A percentile compares a stretch with the other conserved stretches of the same genome.
These are phyloP conservation scores for Napeogenes inachia DNA, from an alignment of 2,888 invertebrate species.

Conservation along the genomic window DNA sequence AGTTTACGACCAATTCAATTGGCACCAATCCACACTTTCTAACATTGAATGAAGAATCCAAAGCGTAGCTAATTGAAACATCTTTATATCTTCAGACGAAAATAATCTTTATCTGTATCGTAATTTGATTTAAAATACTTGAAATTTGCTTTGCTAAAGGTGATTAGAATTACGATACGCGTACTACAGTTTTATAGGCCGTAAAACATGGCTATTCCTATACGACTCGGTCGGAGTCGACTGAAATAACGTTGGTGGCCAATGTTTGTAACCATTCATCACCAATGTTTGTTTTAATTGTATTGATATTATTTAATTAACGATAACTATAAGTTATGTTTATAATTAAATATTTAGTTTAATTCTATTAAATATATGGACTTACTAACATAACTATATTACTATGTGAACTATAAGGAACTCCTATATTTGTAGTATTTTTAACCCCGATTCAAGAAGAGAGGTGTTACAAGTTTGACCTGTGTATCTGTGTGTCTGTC, in stretches of 20 bases:
- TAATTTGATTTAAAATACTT: conserved; percentile 11
- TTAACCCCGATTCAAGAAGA: too few relatives aligned
- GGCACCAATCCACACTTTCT: conserved; percentile 16
- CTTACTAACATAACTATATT: too few relatives aligned
- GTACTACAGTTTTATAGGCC: conserved; percentile 33
- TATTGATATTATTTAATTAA: background rate
- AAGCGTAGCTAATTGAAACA: conserved; percentile 29
- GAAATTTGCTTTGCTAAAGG: conserved; percentile 9
- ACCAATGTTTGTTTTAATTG: background rate
- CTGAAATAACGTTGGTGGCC: conserved; percentile 24
- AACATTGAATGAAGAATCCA: conserved; percentile 24
- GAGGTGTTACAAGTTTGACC: too few relatives aligned
- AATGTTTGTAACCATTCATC: conserved; percentile 13
- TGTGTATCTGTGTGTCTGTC: too few relatives aligned
- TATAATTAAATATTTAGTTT: too few relatives aligned
- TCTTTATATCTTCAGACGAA: conserved; percentile 13
- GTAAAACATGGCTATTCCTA: conserved; percentile 35
- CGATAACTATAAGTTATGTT: too few relatives aligned
- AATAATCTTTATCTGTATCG: conserved; percentile 11
- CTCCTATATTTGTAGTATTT: too few relatives aligned
- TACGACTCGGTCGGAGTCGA: conserved; percentile 19
- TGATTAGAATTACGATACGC: conserved; percentile 25
- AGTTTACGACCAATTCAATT: conserved; percentile 21
- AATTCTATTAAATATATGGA: too few relatives aligned
- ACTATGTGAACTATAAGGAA: too few relatives aligned